These are phyloP conservation scores for Stercorarius parasiticus DNA, from an alignment of 2,113 vertebrate species.

Conservation along the genomic window DNA sequence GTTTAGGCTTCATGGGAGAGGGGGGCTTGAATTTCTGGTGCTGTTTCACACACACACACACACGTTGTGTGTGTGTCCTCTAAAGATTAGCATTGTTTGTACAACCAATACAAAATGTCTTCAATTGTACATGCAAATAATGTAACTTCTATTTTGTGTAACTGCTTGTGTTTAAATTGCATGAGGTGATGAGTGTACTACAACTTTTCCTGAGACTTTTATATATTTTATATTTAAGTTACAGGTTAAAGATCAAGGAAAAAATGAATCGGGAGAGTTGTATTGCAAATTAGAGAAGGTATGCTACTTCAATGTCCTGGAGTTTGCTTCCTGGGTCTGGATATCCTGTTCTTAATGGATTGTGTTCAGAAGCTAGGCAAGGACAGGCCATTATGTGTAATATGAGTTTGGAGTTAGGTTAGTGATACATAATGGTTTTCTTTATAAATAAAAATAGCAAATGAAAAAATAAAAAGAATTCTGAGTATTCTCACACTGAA, in stretches of 20 bases:
- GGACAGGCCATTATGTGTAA: background rate
- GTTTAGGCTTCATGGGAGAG: background rate
- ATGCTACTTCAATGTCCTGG: constrained; percentile 2
- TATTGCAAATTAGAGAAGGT: constrained; percentile 94
- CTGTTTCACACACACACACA: background rate
- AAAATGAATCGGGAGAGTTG: constrained; percentile 88
- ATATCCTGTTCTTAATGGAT: background rate
- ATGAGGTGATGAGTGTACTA: background rate
- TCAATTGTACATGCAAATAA: background rate
- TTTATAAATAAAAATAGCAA: background rate
- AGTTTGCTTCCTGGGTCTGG: background rate
- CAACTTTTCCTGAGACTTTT: background rate
- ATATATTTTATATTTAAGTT: constrained; percentile 60
- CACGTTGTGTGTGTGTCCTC: background rate
- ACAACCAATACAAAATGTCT: background rate
- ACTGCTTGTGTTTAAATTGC: background rate
- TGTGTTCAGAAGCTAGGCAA: background rate
- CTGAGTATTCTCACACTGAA: background rate
- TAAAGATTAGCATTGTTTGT: background rate
- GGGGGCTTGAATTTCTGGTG: background rate
- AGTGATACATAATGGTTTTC: background rate
- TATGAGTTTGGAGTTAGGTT: background rate
- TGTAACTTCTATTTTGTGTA: background rate
- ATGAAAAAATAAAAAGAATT: background rate
- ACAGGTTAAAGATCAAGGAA: constrained; percentile 95